Conservation (phyloP, 2,113 vertebrate genomes). For the Rhinoderma darwinii region DNA sequence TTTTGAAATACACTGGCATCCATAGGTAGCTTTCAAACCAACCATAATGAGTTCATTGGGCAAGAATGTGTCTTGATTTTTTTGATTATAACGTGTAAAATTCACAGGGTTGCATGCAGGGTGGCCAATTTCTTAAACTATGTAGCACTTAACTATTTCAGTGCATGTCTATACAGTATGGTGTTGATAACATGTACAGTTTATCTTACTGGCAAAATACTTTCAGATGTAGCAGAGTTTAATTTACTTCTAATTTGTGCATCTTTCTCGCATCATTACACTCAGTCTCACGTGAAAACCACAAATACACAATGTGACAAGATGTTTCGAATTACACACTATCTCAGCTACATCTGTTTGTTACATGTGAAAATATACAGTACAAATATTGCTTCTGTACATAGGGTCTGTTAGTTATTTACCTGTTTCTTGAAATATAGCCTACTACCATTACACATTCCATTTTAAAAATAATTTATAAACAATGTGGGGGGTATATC, state of each 20-base stretch:
- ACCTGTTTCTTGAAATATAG: too few relatives aligned
- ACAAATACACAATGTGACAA: too few relatives aligned
- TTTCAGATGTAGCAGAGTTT: background rate
- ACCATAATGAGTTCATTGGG: conserved; percentile 20
- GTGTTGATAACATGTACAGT: background rate
- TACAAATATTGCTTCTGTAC: too few relatives aligned
- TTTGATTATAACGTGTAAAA: conserved; percentile 40
- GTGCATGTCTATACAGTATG: background rate
- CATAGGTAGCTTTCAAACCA: conserved; percentile 32
- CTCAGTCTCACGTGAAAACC: background rate
- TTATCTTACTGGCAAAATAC: background rate
- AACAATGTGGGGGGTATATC: too few relatives aligned
- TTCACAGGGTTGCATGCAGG: conserved; percentile 13
- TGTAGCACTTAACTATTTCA: conserved; percentile 15
- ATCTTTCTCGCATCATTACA: background rate
- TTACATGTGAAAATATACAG: too few relatives aligned
- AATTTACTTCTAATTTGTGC: background rate
- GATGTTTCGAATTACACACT: too few relatives aligned
- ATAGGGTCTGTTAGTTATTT: too few relatives aligned
- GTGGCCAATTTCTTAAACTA: conserved; percentile 16
- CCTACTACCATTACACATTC: too few relatives aligned
- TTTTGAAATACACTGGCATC: background rate
- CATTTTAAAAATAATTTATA: too few relatives aligned
- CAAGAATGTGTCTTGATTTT: conserved; percentile 43
- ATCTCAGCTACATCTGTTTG: too few relatives aligned